Evolutionary conservation across 2,797 vertebrate species (phyloP), one percentile per base, ranked within the genome.

Genomic region (Myripristis jacobus): DNA sequence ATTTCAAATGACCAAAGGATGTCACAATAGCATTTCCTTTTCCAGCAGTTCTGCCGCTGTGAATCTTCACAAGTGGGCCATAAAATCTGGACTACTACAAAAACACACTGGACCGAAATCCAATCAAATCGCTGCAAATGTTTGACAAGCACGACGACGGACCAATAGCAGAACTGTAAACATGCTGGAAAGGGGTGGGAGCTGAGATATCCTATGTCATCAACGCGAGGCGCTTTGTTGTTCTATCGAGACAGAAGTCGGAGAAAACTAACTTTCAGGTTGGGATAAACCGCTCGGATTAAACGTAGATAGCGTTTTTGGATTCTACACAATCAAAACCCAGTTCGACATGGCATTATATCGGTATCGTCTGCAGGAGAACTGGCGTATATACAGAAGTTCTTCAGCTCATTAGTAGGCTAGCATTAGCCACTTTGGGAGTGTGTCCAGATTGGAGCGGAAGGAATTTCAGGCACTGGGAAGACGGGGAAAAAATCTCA

Each of bases 191-290:
- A 73, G 84, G 84, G 92, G 91, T 81, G 77, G 88, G 81, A 47
- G 0, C 9, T 55, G 58, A 15, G 51, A 70, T 84, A 77, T 91
- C 77, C 80, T 67, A 65, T 85, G 86, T 92, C 91, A 83, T 81
- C 69, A 83, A 81, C 75, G 87, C 61, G 65, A 79, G 57, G 61
- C 66, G 92, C 92, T 92, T 94, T 94, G 93, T 94, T 95, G 88
- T 93, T 90, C 79, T 82, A 80, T 77, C 38, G 66, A 61, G 77
- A 82, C 13, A 50, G 25, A 86, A 85, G 75, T 89, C 36, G 44
- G 43, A 44, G 25, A 66, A 83, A 66, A 70, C 77, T 43, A 0
- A 12, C 15, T 2, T 62, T 7, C 4, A 59, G 54, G 47, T 65
- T 1, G 24, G 34, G 4, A 2, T 18, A 15, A 75, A 77, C 8